Conservation (phyloP, 2,888 invertebrate genomes). For the Scaptomyza polygonia region DNA sequence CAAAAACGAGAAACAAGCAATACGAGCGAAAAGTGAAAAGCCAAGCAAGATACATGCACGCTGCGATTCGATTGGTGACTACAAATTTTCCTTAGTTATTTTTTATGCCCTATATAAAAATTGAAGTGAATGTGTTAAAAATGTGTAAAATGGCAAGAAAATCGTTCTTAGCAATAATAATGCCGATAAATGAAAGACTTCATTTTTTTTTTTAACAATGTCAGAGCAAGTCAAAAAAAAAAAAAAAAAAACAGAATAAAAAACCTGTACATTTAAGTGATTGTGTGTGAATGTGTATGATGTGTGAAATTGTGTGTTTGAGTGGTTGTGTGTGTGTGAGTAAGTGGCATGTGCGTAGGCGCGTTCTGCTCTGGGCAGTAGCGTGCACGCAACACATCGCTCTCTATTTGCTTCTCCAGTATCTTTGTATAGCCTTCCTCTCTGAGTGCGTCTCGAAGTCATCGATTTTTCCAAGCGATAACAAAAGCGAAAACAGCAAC, state of each 20-base stretch:
- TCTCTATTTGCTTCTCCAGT: conserved; percentile 27
- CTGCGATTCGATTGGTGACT: not conserved
- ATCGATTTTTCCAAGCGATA: conserved; percentile 67
- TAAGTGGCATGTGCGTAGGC: conserved; percentile 35
- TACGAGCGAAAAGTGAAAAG: conserved; percentile 23
- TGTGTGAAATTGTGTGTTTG: conserved; percentile 6
- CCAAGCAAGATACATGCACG: conserved; percentile 14
- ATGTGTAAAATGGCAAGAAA: not conserved
- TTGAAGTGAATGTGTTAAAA: conserved; percentile 11
- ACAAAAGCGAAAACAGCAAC: conserved; percentile 43
- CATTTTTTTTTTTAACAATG: conserved; percentile 36
- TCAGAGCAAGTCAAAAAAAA: conserved; percentile 25
- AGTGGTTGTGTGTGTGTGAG: conserved; percentile 2
- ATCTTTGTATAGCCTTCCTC: conserved; percentile 24
- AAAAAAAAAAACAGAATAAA: conserved; percentile 1
- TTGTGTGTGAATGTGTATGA: conserved; percentile 6
- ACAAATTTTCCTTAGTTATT: conserved; percentile 6
- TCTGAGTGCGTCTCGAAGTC: conserved; percentile 61
- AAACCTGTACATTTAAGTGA: conserved; percentile 45
- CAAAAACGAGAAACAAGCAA: conserved; percentile 12
- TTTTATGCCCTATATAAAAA: not conserved
- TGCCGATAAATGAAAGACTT: not conserved
- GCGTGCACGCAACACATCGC: conserved; percentile 31
- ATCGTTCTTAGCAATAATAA: conserved; percentile 1
- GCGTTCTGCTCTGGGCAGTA: conserved; percentile 24